Evolutionary conservation across 2,797 vertebrate genomes (phyloP), one percentile per base, ranked within the genome.

Genomic region (Pangasius sanitwongsei): DNA sequence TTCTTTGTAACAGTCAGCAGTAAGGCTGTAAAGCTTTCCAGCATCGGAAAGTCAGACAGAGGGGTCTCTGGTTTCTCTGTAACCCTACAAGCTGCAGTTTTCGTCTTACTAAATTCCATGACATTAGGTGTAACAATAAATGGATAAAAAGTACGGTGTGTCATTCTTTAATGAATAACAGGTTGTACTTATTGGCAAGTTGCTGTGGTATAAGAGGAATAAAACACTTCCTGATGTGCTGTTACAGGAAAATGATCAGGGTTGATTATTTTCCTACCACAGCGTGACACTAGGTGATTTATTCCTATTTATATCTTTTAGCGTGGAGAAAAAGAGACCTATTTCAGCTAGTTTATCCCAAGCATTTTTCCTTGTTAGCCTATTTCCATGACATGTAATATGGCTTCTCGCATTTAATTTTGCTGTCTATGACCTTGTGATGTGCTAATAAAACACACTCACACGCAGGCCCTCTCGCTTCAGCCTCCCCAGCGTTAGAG

Each of bases 401-500:
- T 48, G 4, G 25, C 31, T 20, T 37, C 44, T 44, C 1, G 1
- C 25, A 1, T 65, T 28, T 34, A 20, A 67, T 84, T 84, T 50
- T 53, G 15, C 18, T 6, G 4, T 9, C 9, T 70, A 20, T 85
- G 65, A 85, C 83, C 83, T 85, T 69, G 18, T 20, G 15, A 67
- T 50, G 82, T 67, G 41, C 25, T 11, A 67, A 67, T 84, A 20
- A 31, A 84, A 67, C 41, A 50, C 82, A 31, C 82, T n/a, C 28
- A 48, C 41, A 2, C 28, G 0, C 57, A 3, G 81, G 59, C 50
- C 34, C 55, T 41, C 25, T 9, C 15, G 13, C 57, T 25, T 34
- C 83, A 53, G 83, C 83, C n/a, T 85, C 95, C 93, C 89, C 41
- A 93, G 92, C 92, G 89, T 86, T 91, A 92, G 91, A 72, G 67